Conservation (phyloP, 2,888 invertebrate genomes). For the Aradus depressus region DNA sequence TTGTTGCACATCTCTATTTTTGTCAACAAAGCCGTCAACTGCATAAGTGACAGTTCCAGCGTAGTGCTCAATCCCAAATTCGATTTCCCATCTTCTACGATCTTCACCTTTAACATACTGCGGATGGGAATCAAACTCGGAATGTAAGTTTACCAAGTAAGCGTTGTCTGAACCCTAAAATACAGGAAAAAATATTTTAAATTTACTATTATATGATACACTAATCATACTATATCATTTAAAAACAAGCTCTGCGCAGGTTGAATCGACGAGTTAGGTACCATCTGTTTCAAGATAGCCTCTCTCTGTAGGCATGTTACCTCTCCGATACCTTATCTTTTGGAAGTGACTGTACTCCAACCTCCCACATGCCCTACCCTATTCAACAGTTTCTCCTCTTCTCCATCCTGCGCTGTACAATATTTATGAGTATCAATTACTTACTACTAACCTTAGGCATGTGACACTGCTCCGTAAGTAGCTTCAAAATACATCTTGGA, state of each 20-base stretch:
- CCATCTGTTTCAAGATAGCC: no score
- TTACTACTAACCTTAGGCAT: constrained; percentile 66
- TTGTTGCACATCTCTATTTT: constrained; percentile 85
- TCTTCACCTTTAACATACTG: constrained; percentile 77
- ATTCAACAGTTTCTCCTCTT: no score
- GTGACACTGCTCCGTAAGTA: constrained; percentile 84
- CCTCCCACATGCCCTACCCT: no score
- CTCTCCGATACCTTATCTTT: no score
- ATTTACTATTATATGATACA: constrained; percentile 3
- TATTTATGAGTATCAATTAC: no score
- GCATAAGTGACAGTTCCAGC: constrained; percentile 79
- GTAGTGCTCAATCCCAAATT: constrained; percentile 82
- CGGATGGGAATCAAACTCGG: constrained; percentile 72
- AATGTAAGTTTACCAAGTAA: constrained; percentile 75
- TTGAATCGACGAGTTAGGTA: no score
- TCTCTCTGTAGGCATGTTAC: no score
- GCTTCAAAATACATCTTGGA: constrained; percentile 72
- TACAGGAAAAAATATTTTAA: constrained; percentile 9
- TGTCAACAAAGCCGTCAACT: constrained; percentile 76
- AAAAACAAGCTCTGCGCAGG: no score
- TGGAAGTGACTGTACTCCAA: no score
- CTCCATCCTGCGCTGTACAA: no score
- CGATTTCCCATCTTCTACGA: constrained; percentile 77
- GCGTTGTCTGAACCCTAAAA: constrained; percentile 69
- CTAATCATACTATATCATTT: constrained; percentile 4